A percentile compares a stretch with the other conserved stretches of the same genome.
Conservation (phyloP, 2,113 vertebrate genomes). For the Etheostoma cragini region DNA sequence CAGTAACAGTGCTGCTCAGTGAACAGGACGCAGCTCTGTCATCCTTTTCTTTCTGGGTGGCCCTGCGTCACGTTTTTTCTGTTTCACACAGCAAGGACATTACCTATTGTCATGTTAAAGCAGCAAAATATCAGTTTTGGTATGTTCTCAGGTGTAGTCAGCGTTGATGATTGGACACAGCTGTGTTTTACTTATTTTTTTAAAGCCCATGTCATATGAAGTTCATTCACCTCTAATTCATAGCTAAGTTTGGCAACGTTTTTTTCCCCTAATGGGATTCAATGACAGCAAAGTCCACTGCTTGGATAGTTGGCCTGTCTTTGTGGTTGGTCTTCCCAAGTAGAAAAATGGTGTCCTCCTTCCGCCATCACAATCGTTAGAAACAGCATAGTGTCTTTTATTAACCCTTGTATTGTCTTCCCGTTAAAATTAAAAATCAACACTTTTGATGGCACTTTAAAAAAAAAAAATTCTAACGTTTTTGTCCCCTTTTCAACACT, state of each 20-base stretch:
- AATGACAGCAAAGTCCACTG: not conserved
- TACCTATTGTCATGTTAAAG: not conserved
- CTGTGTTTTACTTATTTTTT: not conserved
- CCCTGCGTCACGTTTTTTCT: not conserved
- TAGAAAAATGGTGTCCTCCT: not conserved
- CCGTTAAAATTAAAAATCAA: no score
- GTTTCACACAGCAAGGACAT: not conserved
- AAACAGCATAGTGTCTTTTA: not conserved
- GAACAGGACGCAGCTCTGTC: conserved; percentile 4
- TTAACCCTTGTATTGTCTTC: no score
- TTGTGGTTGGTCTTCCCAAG: not conserved
- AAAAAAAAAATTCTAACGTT: no score
- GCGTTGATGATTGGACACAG: not conserved
- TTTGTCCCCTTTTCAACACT: no score
- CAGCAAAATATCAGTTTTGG: not conserved
- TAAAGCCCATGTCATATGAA: not conserved
- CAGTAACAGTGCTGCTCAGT: conserved; percentile 33
- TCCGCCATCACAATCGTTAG: not conserved
- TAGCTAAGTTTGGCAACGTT: not conserved
- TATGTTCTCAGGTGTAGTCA: not conserved
- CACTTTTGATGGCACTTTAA: no score
- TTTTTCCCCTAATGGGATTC: not conserved
- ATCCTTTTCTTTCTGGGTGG: conserved; percentile 23
- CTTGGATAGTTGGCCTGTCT: not conserved
- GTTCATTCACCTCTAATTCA: not conserved